A percentile compares a stretch with the other conserved stretches of the same genome.
These are phyloP conservation scores for Hippocampus abdominalis DNA, from an alignment of 2,113 vertebrate species.

Conservation along the genomic window DNA sequence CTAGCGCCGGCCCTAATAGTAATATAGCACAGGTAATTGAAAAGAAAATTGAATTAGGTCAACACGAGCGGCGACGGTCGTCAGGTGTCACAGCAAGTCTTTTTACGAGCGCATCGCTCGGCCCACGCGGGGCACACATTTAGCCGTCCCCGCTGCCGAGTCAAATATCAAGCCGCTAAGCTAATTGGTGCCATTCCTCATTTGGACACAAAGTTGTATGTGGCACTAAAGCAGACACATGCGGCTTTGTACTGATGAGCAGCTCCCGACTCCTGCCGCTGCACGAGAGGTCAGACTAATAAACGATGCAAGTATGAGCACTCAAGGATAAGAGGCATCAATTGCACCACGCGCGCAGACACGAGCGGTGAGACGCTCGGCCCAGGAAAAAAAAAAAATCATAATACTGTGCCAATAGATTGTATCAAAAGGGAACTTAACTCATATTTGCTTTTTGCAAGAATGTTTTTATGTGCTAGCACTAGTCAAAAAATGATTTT, in stretches of 20 bases:
- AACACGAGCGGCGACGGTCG: constrained; percentile 58
- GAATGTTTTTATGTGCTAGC: not conserved
- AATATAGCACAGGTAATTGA: constrained; percentile 71
- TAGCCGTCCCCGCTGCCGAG: constrained; percentile 41
- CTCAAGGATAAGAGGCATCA: not conserved
- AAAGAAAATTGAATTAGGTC: constrained; percentile 75
- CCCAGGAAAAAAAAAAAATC: too few relatives aligned
- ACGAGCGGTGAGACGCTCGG: too few relatives aligned
- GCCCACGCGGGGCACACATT: constrained; percentile 32
- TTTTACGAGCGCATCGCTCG: constrained; percentile 47
- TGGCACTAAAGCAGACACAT: constrained; percentile 22
- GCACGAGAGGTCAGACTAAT: not conserved
- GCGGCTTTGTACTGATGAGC: constrained; percentile 17
- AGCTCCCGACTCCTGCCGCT: not conserved
- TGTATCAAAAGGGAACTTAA: not conserved
- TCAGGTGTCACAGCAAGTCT: constrained; percentile 49
- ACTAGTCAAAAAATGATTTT: too few relatives aligned
- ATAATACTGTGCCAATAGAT: too few relatives aligned
- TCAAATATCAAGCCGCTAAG: constrained; percentile 42
- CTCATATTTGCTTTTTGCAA: not conserved
- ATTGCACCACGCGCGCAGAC: not conserved
- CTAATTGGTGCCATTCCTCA: constrained; percentile 63
- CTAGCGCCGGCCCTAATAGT: constrained; percentile 56
- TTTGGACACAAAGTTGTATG: constrained; percentile 38
- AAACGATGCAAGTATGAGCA: not conserved